Evolutionary conservation across 2,888 invertebrate genomes (phyloP).

Genomic region (Altica lythri): DNA sequence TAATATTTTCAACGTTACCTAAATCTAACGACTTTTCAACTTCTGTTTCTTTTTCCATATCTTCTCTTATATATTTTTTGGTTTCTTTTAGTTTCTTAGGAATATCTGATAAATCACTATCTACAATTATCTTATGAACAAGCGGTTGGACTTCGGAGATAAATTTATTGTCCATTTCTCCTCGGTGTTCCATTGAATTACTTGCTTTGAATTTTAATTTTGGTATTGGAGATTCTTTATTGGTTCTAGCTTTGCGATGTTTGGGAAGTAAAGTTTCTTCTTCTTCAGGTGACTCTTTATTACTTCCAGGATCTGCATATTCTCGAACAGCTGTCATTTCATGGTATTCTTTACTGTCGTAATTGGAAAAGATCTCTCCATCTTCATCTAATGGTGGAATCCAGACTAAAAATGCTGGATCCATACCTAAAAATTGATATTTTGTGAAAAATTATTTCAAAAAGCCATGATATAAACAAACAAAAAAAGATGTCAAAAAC

Average conservation of each 20-base stretch:
- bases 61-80: constrained; percentile 36
- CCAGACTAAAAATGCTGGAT: constrained; percentile 86
- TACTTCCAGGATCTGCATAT: constrained; percentile 66
- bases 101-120: constrained; percentile 51
- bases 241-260: constrained; percentile 16
- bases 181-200: constrained; percentile 39
- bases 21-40: constrained; percentile 69
- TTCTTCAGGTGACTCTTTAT: constrained; percentile 69
- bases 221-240: constrained; percentile 41
- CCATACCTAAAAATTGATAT: no score
- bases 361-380: constrained; percentile 67
- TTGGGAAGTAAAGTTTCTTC: constrained; percentile 60
- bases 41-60: constrained; percentile 68
- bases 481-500: no score
- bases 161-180: constrained; percentile 37
- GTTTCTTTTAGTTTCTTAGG: constrained; percentile 37
- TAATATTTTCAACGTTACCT: constrained; percentile 68
- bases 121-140: constrained; percentile 38
- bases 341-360: constrained; percentile 59
- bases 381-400: constrained; percentile 77
- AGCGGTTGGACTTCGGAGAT: constrained; percentile 40
- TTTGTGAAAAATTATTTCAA: no score
- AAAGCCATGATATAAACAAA: no score
- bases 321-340: constrained; percentile 54
- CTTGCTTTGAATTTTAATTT: constrained; percentile 42